Evolutionary conservation across 1,140 invertebrate species (phyloP), one percentile per base, ranked within the genome.

Genomic region (Danaus plexippus): DNA sequence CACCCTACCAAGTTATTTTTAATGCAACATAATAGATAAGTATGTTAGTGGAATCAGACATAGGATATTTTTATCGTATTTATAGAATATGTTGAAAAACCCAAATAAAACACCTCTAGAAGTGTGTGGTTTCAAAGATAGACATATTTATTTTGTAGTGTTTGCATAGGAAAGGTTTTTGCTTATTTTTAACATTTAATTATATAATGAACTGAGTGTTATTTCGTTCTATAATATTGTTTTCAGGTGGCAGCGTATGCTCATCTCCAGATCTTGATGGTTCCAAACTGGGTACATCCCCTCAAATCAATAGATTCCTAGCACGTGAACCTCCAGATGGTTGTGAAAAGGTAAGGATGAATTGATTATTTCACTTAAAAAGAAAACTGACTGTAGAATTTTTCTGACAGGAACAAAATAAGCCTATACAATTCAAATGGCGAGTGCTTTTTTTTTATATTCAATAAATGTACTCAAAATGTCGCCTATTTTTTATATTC

Each of bases 291-390:
- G 92, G 92, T 12, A 93, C 93, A 58, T 95, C 94, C 63, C 94
- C 94, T 47, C 92, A 94, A 73, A 95, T 95, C 75, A 94, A 94
- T 75, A 92, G 91, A 78, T 95, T 95, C 84, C 89, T 95, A 67
- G 93, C 94, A 41, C 88, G 94, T 59, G 94, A 95, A 87, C 94
- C 94, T 54, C 94, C 94, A 18, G 94, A 95, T 90, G 94, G 94
- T 75, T 96, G 94, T 90, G 94, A 96, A 88, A 93, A 93, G 87
- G 89, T 91, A 82, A 51, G 41, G 54, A 46, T 32, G 10, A 47
- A 52, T 43, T 52, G 47, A 52, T 47, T 56, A 18, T 49, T 22
- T 12, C 5, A 42, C 7, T 45, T 43, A 53, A 42, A 22, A 9
- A 53, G 1, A 43, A 53, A 44, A 42, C 4, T 15, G 4, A 54